Conservation (phyloP, 2,888 invertebrate genomes). For the Brachynemurus nebulosus region DNA sequence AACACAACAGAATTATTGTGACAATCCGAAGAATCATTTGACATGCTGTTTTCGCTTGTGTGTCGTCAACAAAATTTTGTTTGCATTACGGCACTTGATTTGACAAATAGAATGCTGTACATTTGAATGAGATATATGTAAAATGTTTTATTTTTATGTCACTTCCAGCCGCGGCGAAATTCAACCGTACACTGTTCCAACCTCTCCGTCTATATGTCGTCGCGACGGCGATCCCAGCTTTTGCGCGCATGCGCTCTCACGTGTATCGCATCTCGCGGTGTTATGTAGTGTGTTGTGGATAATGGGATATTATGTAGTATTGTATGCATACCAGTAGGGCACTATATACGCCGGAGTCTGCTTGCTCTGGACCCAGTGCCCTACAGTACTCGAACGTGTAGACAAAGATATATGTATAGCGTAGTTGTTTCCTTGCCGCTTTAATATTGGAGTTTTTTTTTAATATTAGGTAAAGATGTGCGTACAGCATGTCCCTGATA, state of each 20-base stretch:
- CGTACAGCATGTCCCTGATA: too few species aligned
- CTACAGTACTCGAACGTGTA: too few species aligned
- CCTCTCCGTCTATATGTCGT: slow-evolving; percentile 28
- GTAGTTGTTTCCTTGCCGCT: too few species aligned
- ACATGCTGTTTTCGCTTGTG: not conserved
- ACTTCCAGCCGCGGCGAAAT: slow-evolving; percentile 26
- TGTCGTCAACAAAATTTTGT: not conserved
- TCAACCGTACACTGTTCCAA: slow-evolving; percentile 32
- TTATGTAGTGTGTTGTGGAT: not conserved
- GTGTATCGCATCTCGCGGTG: not conserved
- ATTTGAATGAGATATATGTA: not conserved
- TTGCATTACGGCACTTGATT: not conserved
- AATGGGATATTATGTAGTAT: not conserved
- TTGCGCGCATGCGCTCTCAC: slow-evolving; percentile 12
- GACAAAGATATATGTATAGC: too few species aligned
- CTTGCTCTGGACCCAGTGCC: not conserved
- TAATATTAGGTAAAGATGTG: too few species aligned
- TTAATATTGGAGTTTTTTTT: too few species aligned
- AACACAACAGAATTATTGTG: too few species aligned
- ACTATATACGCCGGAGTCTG: not conserved
- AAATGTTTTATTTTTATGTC: not conserved
- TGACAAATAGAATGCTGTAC: not conserved
- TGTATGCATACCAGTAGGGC: not conserved
- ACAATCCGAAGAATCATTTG: not conserved
- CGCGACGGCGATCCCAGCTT: slow-evolving; percentile 17